Percentiles rank a stretch among this genome's conserved stretches.
Conservation (phyloP, 1,140 invertebrate genomes). For the Aphidius ervi region DNA sequence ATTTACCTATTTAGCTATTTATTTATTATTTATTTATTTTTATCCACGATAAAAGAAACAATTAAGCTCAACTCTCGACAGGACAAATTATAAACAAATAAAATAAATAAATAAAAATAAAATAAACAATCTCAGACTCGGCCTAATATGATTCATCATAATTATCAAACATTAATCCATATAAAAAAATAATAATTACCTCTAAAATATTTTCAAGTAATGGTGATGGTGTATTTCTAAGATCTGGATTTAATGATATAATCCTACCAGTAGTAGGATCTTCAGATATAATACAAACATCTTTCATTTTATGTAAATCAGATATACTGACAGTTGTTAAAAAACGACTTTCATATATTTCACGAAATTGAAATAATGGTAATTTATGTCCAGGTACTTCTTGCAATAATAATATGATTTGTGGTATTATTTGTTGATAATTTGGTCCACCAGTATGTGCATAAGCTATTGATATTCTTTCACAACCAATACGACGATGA, state of each 20-base stretch:
- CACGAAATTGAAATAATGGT: slow-evolving; percentile 81
- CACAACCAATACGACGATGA: slow-evolving; percentile 75
- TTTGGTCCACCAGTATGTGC: slow-evolving; percentile 60
- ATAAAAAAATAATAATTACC: slow-evolving; percentile 34
- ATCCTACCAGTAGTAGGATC: slow-evolving; percentile 62
- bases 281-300: slow-evolving; percentile 54
- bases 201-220: slow-evolving; percentile 44
- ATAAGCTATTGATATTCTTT: slow-evolving; percentile 70
- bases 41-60: no score
- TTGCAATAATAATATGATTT: slow-evolving; percentile 60
- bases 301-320: slow-evolving; percentile 69
- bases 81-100: background rate
- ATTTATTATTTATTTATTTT: no score
- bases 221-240: slow-evolving; percentile 57
- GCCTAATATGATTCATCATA: slow-evolving; percentile 30
- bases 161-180: background rate
- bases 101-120: no score
- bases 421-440: slow-evolving; percentile 63
- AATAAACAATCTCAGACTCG: slow-evolving; percentile 32
- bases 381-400: slow-evolving; percentile 73
- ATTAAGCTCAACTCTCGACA: no score
- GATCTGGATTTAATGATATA: slow-evolving; percentile 60
- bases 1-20: no score
- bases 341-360: slow-evolving; percentile 79
- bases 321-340: slow-evolving; percentile 73